Conservation (phyloP, 1,140 invertebrate species). For the Dinoponera quadriceps region DNA sequence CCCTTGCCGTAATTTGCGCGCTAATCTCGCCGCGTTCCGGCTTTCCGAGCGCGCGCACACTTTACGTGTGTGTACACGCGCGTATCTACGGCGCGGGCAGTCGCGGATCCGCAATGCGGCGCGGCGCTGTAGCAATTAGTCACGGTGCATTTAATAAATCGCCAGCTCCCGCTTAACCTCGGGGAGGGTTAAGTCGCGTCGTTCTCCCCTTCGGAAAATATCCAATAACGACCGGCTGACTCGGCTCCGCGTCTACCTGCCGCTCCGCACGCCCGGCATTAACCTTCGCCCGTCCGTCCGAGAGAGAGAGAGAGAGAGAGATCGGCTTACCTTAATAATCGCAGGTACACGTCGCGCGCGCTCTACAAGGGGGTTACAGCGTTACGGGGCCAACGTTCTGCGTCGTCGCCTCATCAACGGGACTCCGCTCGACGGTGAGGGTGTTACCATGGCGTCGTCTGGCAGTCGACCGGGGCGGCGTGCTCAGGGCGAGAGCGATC, state of each 20-base stretch:
- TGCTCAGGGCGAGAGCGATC: conserved; percentile 28
- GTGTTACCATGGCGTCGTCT: conserved; percentile 79
- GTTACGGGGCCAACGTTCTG: conserved; percentile 61
- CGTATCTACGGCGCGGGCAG: neutral
- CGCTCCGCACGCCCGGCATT: conserved; percentile 57
- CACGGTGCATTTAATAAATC: conserved; percentile 75
- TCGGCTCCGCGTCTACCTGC: conserved; percentile 17
- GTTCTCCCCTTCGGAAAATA: conserved; percentile 66
- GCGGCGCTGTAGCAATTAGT: conserved; percentile 68
- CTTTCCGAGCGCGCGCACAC: neutral
- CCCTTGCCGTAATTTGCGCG: conserved; percentile 2
- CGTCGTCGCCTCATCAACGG: conserved; percentile 21
- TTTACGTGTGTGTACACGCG: neutral
- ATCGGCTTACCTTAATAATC: conserved; percentile 83
- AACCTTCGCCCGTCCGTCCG: conserved; percentile 64
- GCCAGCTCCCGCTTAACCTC: conserved; percentile 55
- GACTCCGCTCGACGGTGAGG: conserved; percentile 58
- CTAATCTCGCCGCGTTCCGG: neutral
- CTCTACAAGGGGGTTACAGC: conserved; percentile 67
- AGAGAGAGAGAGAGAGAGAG: conserved; percentile 31
- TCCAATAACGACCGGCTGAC: conserved; percentile 72
- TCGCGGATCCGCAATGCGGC: conserved; percentile 30
- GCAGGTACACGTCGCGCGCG: conserved; percentile 59
- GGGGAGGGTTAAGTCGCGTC: conserved; percentile 57
- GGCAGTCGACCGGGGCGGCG: conserved; percentile 26